Base-by-base conservation (phyloP, 2,797 vertebrate species). In the Sebastes nivosus region DNA sequence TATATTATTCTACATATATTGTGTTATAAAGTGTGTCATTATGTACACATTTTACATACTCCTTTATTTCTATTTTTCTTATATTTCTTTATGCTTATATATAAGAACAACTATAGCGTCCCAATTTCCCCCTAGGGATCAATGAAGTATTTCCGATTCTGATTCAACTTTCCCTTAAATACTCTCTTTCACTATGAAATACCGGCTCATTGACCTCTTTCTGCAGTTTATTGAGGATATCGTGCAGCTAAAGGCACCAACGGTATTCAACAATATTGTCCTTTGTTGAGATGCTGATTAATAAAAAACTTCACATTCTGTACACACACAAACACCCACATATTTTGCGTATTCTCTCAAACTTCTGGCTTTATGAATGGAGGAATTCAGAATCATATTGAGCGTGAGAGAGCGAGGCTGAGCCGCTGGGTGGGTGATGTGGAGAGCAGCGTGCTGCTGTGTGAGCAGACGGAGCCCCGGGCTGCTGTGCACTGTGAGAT, bases 351-450 rank as follows among this genome's bases (percentile, higher is more conserved):
- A 22, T 68, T 74, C 60, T 24, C 32, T 61, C 60, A 2, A 71
- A 34, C 54, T 69, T 50, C 55, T 74, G 71, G 55, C 27, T 87
- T 83, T 67, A 75, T 88, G 81, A 90, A 90, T 81, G 87, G 58
- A 75, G 34, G 73, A 59, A 72, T 69, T 75, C 2, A 18, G 27
- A 63, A 58, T 55, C 14, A 50, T 29, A 42, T 9, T 22, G 59
- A 55, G 34, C 10, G 10, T 34, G 61, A 32, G 29, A 27, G 10
- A 75, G 27, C 0, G 2, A 68, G 38, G 34, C 24, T 6, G 57
- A 65, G 60, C 16, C 9, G 11, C 20, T 36, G 75, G 70, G 67
- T 32, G 74, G 67, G 63, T 79, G 82, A 75, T 60, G 52, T 20
- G 59, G 25, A 61, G 16, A 18, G 24, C 58, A 52, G 59, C 9